Base-by-base conservation (phyloP, 2,797 vertebrate genomes). In the Gambelia wislizenii region DNA sequence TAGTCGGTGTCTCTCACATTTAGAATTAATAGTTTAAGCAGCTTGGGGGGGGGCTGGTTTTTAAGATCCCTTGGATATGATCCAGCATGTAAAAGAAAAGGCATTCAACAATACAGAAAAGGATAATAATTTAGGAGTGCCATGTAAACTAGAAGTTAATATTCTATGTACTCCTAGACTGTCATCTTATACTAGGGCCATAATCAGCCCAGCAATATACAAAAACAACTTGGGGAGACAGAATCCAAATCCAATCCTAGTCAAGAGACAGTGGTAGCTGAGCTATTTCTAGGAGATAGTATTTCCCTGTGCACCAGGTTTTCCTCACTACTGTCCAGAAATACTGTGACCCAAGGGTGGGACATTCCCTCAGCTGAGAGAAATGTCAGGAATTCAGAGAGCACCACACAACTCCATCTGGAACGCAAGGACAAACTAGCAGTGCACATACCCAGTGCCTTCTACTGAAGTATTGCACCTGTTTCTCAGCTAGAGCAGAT, bases 351-450 rank as follows among this genome's bases (percentile, higher is more conserved):
- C 89, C 87, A 92, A 89, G 90, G 72, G 90, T 90, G 89, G 92
- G 93, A 91, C 92, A 85, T 95, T 92, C 93, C 89, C 92, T 93
- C 87, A 94, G 80, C 89, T 89, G 84, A 93, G 92, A 95, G 91
- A 87, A 93, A 92, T 72, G 85, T 86, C 85, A 94, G 83, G 92
- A 95, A 95, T 95, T 92, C 83, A 91, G 85, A 85, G 86, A 0
- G 91, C 89, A 89, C 91, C 90, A 90, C 81, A 89, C 83, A 91
- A 82, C 86, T 82, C 86, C 90, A 91, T 91, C 89, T 91, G 87
- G 91, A 88, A 89, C 87, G 91, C 69, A 25, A 78, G 89, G 70
- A 93, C 0, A 92, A 89, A 89, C 77, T 47, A 78, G 81, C 90
- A 89, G 80, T 76, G 74, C 7, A 91, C 69, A 89, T 67, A 87